These are phyloP conservation scores for Megastigmus dorsalis DNA, from an alignment of 2,888 invertebrate species.

Conservation along the genomic window DNA sequence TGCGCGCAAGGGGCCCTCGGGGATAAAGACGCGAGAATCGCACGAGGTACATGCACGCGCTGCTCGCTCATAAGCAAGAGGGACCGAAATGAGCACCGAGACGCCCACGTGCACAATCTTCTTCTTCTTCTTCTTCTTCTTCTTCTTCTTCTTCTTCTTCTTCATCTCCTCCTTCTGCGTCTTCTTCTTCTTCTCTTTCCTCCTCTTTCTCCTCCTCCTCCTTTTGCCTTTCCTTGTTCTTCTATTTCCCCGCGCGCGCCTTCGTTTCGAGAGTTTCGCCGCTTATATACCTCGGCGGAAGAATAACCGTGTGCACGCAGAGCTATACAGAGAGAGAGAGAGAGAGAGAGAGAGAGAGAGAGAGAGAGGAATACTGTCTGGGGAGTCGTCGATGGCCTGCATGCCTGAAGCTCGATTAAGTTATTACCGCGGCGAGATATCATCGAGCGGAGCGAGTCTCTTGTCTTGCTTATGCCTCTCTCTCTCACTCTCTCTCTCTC, in stretches of 20 bases:
- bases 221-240: slow-evolving; percentile 50
- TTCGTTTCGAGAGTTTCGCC: slow-evolving; percentile 16
- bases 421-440: slow-evolving; percentile 60
- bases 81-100: slow-evolving; percentile 45
- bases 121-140: slow-evolving; percentile 36
- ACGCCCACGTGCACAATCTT: slow-evolving; percentile 50
- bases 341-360: slow-evolving; percentile 38
- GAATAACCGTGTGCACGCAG: slow-evolving; percentile 36
- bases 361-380: slow-evolving; percentile 58
- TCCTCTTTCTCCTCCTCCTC: slow-evolving; percentile 41
- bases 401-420: slow-evolving; percentile 58
- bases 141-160: slow-evolving; percentile 9
- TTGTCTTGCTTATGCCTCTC: neutral
- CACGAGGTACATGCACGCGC: slow-evolving; percentile 26
- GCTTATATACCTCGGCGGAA: neutral
- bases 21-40: slow-evolving; percentile 47
- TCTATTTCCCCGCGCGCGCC: slow-evolving; percentile 50
- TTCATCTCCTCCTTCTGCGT: slow-evolving; percentile 47
- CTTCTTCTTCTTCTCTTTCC: slow-evolving; percentile 54
- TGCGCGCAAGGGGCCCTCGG: slow-evolving; percentile 37
- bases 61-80: slow-evolving; percentile 26
- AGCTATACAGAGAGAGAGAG: neutral
- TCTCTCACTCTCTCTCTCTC: neutral
- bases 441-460: slow-evolving; percentile 52
- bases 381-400: slow-evolving; percentile 24